Evolutionary conservation across 2,113 vertebrate species (phyloP).

Genomic region (Heterocephalus glaber): DNA sequence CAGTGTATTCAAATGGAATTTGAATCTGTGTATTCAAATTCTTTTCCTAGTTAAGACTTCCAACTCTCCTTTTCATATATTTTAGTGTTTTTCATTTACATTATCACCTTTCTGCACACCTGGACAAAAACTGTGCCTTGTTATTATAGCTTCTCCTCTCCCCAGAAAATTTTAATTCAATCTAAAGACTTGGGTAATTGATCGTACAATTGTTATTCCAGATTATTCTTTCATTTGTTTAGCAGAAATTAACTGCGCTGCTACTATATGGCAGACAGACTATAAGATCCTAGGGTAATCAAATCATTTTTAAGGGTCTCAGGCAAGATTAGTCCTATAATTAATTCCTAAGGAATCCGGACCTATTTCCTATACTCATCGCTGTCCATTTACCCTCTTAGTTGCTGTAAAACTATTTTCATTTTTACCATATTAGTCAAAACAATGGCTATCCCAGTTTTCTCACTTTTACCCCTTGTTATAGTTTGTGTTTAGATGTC

Average conservation of each 20-base stretch:
- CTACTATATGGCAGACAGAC: not conserved
- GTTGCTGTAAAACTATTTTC: not conserved
- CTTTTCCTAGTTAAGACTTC: constrained; percentile 24
- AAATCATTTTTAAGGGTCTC: constrained; percentile 42
- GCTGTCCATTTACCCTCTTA: not conserved
- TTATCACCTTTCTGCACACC: not conserved
- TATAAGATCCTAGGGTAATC: not conserved
- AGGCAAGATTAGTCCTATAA: not conserved
- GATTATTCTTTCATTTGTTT: constrained; percentile 17
- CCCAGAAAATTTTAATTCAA: constrained; percentile 33
- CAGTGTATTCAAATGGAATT: not conserved
- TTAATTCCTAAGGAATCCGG: not conserved
- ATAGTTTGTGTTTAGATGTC: too few species aligned
- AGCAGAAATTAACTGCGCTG: constrained; percentile 41
- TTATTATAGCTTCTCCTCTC: not conserved
- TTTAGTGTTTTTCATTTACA: constrained; percentile 48
- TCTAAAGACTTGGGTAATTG: not conserved
- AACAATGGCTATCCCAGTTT: not conserved
- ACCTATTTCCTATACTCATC: not conserved
- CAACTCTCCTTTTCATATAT: not conserved
- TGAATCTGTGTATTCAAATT: not conserved
- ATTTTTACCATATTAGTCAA: not conserved
- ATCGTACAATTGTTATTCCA: not conserved
- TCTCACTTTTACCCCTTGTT: constrained; percentile 13
- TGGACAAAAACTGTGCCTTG: not conserved